phyloP scores from a whole-genome alignment of 2,113 vertebrate genomes.

The Amblyornis subalaris region DNA sequence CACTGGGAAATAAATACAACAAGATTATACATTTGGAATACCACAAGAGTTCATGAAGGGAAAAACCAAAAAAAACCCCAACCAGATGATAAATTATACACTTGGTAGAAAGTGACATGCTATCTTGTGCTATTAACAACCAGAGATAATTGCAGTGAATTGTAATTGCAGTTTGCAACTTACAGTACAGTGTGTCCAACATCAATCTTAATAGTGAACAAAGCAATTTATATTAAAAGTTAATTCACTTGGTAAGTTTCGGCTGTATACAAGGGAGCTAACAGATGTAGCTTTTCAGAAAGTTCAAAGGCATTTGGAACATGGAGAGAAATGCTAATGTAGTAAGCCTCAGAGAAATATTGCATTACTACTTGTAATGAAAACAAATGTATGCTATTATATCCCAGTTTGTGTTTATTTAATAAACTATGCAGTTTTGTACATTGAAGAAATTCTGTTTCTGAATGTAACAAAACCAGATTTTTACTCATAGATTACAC shows the following conservation, averaged over 20 bases:
- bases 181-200: constrained; percentile 82
- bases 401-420: constrained; percentile 77
- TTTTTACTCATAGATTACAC: constrained; percentile 39
- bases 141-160: constrained; percentile 92
- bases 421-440: constrained; percentile 70
- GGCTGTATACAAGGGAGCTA: constrained; percentile 70
- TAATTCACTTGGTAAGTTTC: constrained; percentile 81
- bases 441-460: constrained; percentile 41
- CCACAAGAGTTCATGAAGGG: constrained; percentile 82
- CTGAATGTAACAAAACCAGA: constrained; percentile 25
- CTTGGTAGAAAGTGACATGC: constrained; percentile 88
- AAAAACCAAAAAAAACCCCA: not conserved
- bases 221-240: constrained; percentile 86
- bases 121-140: constrained; percentile 95
- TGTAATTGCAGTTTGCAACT: constrained; percentile 91
- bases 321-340: constrained; percentile 71
- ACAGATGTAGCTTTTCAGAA: constrained; percentile 80
- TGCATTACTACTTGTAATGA: constrained; percentile 73
- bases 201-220: constrained; percentile 90
- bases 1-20: constrained; percentile 92
- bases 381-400: constrained; percentile 80
- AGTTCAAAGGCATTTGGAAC: constrained; percentile 79
- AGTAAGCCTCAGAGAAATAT: constrained; percentile 73
- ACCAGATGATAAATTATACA: constrained; percentile 89
- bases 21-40: constrained; percentile 94